These are phyloP conservation scores for Mactromeris polynyma DNA, from an alignment of 2,888 invertebrate species.

Conservation along the genomic window DNA sequence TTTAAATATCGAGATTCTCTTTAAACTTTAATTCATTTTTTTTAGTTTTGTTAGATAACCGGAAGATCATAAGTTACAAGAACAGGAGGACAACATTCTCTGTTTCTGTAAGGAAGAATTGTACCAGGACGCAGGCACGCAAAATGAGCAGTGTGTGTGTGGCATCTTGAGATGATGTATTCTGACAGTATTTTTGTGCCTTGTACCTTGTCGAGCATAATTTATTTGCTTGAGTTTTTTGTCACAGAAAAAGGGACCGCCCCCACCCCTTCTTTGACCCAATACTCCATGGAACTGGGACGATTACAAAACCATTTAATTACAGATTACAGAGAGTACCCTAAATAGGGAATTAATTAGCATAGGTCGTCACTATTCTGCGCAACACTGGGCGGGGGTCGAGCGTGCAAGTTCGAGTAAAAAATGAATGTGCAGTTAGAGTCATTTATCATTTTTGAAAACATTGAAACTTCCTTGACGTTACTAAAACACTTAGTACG, in stretches of 20 bases:
- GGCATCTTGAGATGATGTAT: neutral
- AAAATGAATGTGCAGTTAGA: slow-evolving; percentile 2
- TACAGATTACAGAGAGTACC: neutral
- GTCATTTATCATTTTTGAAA: slow-evolving; percentile 20
- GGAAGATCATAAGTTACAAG: neutral
- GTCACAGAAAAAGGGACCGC: slow-evolving; percentile 4
- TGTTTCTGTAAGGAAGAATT: neutral
- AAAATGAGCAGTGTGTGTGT: slow-evolving; percentile 8
- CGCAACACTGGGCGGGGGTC: slow-evolving; percentile 3
- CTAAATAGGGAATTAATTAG: slow-evolving; percentile 8
- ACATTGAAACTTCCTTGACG: neutral
- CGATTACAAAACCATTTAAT: neutral
- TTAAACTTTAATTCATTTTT: neutral
- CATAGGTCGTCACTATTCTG: neutral
- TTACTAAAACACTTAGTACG: neutral
- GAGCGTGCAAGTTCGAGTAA: slow-evolving; percentile 14
- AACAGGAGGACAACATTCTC: neutral
- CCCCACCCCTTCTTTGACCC: neutral
- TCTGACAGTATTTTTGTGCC: neutral
- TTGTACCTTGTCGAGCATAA: neutral
- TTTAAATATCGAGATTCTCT: neutral
- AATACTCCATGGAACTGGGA: neutral
- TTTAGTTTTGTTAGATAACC: neutral
- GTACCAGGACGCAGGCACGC: neutral
- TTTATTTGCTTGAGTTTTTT: neutral